These are phyloP conservation scores for Spinibarbus caldwelli DNA, from an alignment of 2,797 vertebrate genomes.

Conservation along the genomic window DNA sequence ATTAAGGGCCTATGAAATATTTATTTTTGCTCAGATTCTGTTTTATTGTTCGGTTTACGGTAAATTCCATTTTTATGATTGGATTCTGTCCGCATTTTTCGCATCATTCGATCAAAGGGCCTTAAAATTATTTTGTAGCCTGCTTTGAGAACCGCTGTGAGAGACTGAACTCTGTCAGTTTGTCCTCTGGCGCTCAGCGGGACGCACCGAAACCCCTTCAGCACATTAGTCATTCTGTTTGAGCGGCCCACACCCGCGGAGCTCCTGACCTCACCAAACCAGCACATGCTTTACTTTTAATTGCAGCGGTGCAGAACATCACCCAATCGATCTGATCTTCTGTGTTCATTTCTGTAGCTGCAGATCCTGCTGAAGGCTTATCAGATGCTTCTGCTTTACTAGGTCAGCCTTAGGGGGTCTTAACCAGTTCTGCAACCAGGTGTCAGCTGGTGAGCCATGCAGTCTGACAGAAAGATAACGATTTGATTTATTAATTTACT, in stretches of 20 bases:
- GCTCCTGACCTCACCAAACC: constrained; percentile 5
- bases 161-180: background rate
- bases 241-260: background rate
- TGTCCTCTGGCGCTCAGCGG: background rate
- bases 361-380: background rate
- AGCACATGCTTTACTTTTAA: background rate
- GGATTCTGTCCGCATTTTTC: no score
- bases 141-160: background rate
- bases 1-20: background rate
- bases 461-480: no score
- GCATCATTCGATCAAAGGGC: background rate
- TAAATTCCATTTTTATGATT: background rate
- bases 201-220: background rate
- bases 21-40: background rate
- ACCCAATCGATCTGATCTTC: background rate
- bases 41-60: background rate
- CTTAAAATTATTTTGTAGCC: background rate
- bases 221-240: background rate
- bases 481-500: background rate
- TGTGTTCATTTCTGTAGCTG: background rate
- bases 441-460: background rate
- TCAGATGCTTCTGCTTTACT: background rate
- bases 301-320: background rate
- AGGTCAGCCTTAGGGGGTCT: background rate
- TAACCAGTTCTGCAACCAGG: background rate